A percentile compares a stretch with the other conserved stretches of the same genome.
Conservation (phyloP, 2,797 vertebrate species). For the Tapera naevia region DNA sequence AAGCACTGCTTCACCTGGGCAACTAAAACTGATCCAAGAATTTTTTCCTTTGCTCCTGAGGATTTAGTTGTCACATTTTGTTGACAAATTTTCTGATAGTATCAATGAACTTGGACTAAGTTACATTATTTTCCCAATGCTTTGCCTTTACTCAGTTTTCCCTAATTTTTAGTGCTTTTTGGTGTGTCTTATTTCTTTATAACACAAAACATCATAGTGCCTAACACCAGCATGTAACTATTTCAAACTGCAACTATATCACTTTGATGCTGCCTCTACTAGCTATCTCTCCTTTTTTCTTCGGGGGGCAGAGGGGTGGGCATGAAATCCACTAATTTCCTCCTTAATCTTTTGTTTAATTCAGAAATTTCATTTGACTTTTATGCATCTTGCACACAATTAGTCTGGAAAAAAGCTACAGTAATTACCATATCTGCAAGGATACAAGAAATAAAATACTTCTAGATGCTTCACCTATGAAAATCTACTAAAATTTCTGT, state of each 20-base stretch:
- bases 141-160: not conserved
- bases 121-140: not conserved
- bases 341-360: not conserved
- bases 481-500: not conserved
- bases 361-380: not conserved
- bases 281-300: not conserved
- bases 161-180: not conserved
- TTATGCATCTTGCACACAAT: not conserved
- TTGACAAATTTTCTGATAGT: not conserved
- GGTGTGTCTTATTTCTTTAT: not conserved
- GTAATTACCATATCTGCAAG: not conserved
- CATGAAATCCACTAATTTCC: not conserved
- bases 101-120: not conserved
- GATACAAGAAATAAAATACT: not conserved
- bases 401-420: not conserved
- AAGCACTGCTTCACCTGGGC: not conserved
- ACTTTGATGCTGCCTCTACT: not conserved
- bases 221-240: not conserved
- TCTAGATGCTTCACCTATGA: not conserved
- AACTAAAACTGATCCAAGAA: not conserved
- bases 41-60: not conserved
- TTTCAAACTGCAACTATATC: not conserved
- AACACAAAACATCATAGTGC: not conserved
- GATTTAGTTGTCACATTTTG: not conserved
- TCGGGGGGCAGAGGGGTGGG: fast-evolving